Base-by-base conservation (phyloP, 2,888 invertebrate species). In the Chloroclysta siterata region DNA sequence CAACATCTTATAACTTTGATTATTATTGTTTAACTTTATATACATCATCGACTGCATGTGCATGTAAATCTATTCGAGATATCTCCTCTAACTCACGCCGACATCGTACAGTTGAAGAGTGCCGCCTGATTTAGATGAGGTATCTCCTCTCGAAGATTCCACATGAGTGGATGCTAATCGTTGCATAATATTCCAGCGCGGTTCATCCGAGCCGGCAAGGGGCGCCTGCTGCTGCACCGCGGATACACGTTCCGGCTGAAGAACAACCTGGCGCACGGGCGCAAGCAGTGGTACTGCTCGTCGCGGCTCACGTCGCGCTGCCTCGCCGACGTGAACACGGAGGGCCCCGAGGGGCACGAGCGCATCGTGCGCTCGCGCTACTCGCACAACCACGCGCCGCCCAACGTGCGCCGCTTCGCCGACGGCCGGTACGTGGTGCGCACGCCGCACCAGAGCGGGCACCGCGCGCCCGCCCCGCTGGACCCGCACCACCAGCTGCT, bases 261-360 rank as follows among this genome's bases (percentile, higher is more conserved):
- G 82, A 93, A 93, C 74, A 91, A 92, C 71, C 75, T 92, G 81
- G 92, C 92, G n/a, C 92, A 92, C 72, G 91, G 93, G 1, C 87
- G 92, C 72, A 93, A 93, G 82, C 92, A 93, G 74, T 93, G 92
- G 93, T 92, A 93, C 76, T 93, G 93, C 75, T 93, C 93, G 15
- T 93, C 92, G 58, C 85, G 93, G 44, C 83, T 92, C 58, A 93
- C 92, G 13, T 92, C 93, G 42, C 90, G 93, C 72, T 93, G 93
- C 76, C 83, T 92, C 51, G 91, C 92, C 66, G 91, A 93, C 72
- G 93, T 93, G 17, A 92, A 92, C 77, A 93, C 93, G 29, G 93
- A 92, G 73, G 92, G 92, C 0, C 91, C 92, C n/a, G 92, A 92
- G 73, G 93, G 92, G 0, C 91, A 89, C 75, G 92, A 92, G 80